Base-by-base conservation (phyloP, 2,888 invertebrate genomes). In the Prionchulus punctatus region DNA sequence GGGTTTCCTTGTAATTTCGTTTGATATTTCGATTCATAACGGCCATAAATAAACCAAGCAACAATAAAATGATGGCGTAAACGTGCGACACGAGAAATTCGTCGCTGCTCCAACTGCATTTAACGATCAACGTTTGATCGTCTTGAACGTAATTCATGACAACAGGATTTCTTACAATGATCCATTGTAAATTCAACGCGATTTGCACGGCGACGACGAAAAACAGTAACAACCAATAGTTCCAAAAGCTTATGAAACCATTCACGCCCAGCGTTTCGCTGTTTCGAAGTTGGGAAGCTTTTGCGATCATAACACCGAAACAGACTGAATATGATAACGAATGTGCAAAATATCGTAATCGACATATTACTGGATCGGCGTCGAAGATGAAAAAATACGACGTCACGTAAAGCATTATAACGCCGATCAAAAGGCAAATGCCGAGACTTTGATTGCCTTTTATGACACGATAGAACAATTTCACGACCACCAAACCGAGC, bases 361-460 rank as follows among this genome's bases (percentile, higher is more conserved):
- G 52, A 53, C 58, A 30, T 18, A 66, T 62, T 27, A 59, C 55
- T 45, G 65, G 63, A 42, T 64, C 63, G 2, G 66, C 57, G 55
- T 67, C 67, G 53, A 66, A 63, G 49, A 66, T 60, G 60, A 67
- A 68, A 61, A 67, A 62, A 57, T 61, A 69, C 27, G 64, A 63
- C 23, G 66, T 66, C 43, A 60, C 57, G 56, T 66, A 66, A 36
- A 69, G 60, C 25, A 63, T 51, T 42, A 65, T 62, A 43, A 69
- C 67, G 54, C 67, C 67, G 53, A 62, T 55, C n/a, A 69, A 60
- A 18, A 67, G 60, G 21, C 64, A 63, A 43, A 69, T 66, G 47
- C 69, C 69, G n/a, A 69, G 60, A 4, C 65, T 65, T 56, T 69
- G 69, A 59, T 68, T 68, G 47, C 69, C 65, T 57, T 65, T 64